phyloP scores from a whole-genome alignment of 2,113 vertebrate species.

The Stigmatopora nigra region DNA sequence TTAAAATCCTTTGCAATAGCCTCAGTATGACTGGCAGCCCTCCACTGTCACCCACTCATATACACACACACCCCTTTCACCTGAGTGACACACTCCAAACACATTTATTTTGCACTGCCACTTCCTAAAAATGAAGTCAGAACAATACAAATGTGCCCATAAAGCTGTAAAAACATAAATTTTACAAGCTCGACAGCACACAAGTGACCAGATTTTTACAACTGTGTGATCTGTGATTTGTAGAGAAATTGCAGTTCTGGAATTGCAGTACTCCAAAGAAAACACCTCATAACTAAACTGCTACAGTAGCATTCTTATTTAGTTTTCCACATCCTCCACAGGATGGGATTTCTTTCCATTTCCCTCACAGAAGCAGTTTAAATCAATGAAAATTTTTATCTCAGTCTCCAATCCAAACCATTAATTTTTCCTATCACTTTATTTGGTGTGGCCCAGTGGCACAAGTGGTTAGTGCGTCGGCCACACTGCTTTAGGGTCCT shows the following conservation, averaged over 20 bases:
- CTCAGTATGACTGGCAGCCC: background rate
- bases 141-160: constrained; percentile 12
- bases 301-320: constrained; percentile 12
- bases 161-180: constrained; percentile 20
- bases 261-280: constrained; percentile 33
- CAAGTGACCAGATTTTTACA: constrained; percentile 18
- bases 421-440: background rate
- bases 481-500: too few species aligned
- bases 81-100: background rate
- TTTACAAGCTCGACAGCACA: constrained; percentile 9
- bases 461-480: too few species aligned
- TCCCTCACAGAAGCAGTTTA: background rate
- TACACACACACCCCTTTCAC: background rate
- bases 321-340: constrained; percentile 13
- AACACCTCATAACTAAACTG: constrained; percentile 13
- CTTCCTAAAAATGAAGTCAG: background rate
- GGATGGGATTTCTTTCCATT: background rate
- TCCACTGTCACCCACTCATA: background rate
- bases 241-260: background rate
- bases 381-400: background rate
- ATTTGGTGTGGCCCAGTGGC: too few species aligned
- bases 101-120: background rate
- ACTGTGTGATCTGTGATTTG: background rate
- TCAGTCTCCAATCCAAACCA: background rate
- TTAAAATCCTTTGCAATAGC: background rate